phyloP scores from a whole-genome alignment of 2,113 vertebrate species.

The Triplophysa siluroides region DNA sequence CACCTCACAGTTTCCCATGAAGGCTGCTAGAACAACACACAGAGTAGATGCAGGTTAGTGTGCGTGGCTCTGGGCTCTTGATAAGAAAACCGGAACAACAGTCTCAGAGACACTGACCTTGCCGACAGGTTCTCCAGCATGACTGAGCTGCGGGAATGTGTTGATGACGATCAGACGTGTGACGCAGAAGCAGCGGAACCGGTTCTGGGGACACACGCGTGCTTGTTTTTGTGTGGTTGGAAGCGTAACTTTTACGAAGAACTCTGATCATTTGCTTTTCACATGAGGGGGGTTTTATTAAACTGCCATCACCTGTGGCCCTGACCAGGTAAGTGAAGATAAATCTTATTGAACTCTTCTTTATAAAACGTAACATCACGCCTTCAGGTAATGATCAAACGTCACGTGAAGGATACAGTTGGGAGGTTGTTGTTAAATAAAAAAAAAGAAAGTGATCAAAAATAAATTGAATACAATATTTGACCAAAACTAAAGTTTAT shows the following conservation, averaged over 20 bases:
- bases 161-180: neutral
- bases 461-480: too few species aligned
- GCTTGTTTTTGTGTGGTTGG: neutral
- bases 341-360: neutral
- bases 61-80: conserved; percentile 21
- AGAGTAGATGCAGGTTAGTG: conserved; percentile 37
- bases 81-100: conserved; percentile 32
- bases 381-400: too few species aligned
- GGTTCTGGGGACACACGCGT: conserved; percentile 51
- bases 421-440: too few species aligned
- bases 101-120: conserved; percentile 56
- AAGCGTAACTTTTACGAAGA: neutral
- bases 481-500: too few species aligned
- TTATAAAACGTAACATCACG: too few species aligned
- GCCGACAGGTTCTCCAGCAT: conserved; percentile 24
- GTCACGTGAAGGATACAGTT: too few species aligned
- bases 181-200: conserved; percentile 61
- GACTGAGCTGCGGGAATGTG: neutral
- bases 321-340: conserved; percentile 2
- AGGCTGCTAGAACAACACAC: conserved; percentile 19
- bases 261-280: neutral
- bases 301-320: neutral
- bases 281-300: neutral
- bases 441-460: too few species aligned
- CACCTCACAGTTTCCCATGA: neutral